phyloP scores from a whole-genome alignment of 1,140 invertebrate genomes.

The Papilio glaucus region DNA sequence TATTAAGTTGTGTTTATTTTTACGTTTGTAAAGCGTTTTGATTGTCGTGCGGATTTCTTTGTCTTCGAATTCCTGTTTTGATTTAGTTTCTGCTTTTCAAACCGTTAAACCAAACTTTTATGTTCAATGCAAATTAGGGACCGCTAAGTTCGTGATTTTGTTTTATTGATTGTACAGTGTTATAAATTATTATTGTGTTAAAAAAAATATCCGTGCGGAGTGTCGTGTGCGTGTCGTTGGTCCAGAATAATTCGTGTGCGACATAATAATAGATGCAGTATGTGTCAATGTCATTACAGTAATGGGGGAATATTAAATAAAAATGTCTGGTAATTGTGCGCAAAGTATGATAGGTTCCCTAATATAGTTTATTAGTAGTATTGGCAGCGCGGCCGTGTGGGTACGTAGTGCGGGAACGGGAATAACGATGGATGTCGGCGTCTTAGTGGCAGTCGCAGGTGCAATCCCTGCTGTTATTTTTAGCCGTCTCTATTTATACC shows the following conservation, averaged over 20 bases:
- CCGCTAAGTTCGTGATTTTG: too few species aligned
- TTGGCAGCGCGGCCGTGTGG: background rate
- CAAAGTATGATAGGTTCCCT: conserved; percentile 15
- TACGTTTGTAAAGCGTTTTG: too few species aligned
- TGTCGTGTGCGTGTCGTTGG: background rate
- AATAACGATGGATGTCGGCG: conserved; percentile 43
- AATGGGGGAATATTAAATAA: conserved; percentile 27
- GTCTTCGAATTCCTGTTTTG: background rate
- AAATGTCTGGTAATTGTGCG: conserved; percentile 26
- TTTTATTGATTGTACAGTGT: background rate
- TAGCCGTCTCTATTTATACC: conserved; percentile 74
- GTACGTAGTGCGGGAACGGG: background rate
- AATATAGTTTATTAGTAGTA: conserved; percentile 22
- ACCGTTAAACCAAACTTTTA: background rate
- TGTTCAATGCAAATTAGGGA: too few species aligned
- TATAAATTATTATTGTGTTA: background rate
- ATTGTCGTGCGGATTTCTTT: background rate
- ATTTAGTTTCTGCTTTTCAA: background rate
- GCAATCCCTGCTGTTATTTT: conserved; percentile 75
- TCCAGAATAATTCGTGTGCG: background rate
- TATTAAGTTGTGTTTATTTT: too few species aligned
- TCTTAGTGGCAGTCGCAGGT: conserved; percentile 54
- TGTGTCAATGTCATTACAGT: conserved; percentile 21
- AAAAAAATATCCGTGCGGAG: background rate
- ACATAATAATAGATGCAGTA: background rate